Evolutionary conservation across 2,113 vertebrate genomes (phyloP).

Genomic region (Sander vitreus): DNA sequence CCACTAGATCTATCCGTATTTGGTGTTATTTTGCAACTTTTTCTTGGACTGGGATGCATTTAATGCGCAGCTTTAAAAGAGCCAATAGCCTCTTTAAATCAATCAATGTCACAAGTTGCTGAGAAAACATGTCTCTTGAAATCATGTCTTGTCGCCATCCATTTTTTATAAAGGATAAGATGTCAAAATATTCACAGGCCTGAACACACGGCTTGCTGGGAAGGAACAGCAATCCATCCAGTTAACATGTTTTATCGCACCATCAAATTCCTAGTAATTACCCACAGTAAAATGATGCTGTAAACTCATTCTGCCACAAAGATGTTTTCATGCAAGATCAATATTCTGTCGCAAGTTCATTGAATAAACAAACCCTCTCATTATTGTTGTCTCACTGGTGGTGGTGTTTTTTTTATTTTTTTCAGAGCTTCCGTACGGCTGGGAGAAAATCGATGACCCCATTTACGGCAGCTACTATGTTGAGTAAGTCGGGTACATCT

Average conservation of each 20-base stretch:
- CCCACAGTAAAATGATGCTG: slow-evolving; percentile 8
- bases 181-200: slow-evolving; percentile 3
- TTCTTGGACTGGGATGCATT: slow-evolving; percentile 11
- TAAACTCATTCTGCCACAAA: slow-evolving; percentile 13
- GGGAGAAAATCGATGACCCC: slow-evolving; percentile 99
- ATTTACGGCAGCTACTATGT: slow-evolving; percentile 99
- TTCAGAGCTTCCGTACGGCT: slow-evolving; percentile 99
- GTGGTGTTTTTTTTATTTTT: slow-evolving; percentile 40
- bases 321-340: slow-evolving; percentile 44
- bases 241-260: slow-evolving; percentile 2
- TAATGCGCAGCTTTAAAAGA: slow-evolving; percentile 40
- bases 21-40: slow-evolving; percentile 50
- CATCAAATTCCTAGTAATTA: slow-evolving; percentile 9
- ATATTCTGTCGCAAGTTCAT: slow-evolving; percentile 27
- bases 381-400: slow-evolving; percentile 66
- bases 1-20: slow-evolving; percentile 46
- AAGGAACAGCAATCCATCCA: slow-evolving; percentile 2
- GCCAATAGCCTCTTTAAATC: slow-evolving; percentile 56
- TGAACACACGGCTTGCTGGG: background rate
- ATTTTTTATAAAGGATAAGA: slow-evolving; percentile 40
- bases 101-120: slow-evolving; percentile 26
- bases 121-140: background rate
- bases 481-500: slow-evolving; percentile 92
- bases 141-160: slow-evolving; percentile 8
- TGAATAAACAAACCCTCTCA: slow-evolving; percentile 74